Percentiles rank a stretch among this genome's conserved stretches.
phyloP scores from a whole-genome alignment of 2,113 vertebrate species.

The Miniopterus natalensis region DNA sequence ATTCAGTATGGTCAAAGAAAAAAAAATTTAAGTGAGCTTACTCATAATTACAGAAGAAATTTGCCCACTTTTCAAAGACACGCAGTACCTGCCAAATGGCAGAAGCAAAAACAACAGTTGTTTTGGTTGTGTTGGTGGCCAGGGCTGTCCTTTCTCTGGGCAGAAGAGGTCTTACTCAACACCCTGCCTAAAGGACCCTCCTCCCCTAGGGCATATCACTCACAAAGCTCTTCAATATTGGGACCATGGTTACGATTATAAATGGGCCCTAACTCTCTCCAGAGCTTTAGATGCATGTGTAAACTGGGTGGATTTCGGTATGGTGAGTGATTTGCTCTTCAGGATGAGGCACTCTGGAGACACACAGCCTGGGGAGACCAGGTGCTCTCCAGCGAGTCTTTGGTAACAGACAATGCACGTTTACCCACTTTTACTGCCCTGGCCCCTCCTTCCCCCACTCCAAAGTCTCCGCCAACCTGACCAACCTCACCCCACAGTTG shows the following conservation, averaged over 20 bases:
- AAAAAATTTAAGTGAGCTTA: background rate
- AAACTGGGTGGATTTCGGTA: background rate
- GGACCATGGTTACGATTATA: background rate
- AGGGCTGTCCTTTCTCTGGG: background rate
- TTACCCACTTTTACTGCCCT: background rate
- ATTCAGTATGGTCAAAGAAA: background rate
- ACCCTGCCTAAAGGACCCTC: background rate
- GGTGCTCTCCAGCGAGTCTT: background rate
- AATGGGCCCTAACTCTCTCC: background rate
- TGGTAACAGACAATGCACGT: background rate
- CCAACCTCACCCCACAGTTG: background rate
- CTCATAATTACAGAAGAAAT: background rate
- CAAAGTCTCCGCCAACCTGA: background rate
- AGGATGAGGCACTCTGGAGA: background rate
- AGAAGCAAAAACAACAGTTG: background rate
- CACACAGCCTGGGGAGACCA: background rate
- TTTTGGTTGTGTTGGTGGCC: background rate
- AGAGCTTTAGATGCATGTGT: background rate
- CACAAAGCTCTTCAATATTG: background rate
- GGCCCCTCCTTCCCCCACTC: accelerated
- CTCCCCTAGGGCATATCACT: too few relatives aligned
- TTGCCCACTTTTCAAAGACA: background rate
- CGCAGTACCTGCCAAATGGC: background rate
- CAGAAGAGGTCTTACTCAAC: background rate
- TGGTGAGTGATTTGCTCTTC: background rate